phyloP scores from a whole-genome alignment of 2,113 vertebrate genomes.

The Podarcis raffonei region DNA sequence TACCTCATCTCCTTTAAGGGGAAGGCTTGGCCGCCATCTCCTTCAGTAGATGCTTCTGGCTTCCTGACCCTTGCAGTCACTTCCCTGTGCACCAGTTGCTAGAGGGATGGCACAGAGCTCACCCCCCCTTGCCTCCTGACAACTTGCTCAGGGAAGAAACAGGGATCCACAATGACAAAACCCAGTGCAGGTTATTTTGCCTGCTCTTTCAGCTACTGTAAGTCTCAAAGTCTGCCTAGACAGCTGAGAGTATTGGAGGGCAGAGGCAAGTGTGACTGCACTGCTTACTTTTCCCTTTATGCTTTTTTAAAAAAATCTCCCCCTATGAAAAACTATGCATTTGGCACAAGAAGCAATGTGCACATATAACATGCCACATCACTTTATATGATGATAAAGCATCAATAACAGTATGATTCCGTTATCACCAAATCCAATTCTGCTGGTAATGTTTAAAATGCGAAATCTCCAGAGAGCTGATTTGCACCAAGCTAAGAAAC shows the following conservation, averaged over 20 bases:
- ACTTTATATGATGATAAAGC: conserved; percentile 23
- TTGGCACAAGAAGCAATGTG: neutral
- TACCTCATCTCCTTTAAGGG: too few relatives aligned
- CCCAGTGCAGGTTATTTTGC: neutral
- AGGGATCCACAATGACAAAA: neutral
- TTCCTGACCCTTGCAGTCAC: too few relatives aligned
- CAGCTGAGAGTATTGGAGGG: neutral
- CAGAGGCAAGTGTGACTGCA: neutral
- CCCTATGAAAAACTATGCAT: neutral
- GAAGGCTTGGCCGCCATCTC: too few relatives aligned
- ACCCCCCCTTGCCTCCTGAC: neutral
- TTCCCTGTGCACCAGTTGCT: too few relatives aligned
- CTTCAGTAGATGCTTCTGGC: too few relatives aligned
- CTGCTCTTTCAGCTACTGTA: neutral
- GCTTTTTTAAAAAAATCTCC: neutral
- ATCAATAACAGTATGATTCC: neutral
- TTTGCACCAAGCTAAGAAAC: conserved; percentile 11
- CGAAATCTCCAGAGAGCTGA: neutral
- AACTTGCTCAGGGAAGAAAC: neutral
- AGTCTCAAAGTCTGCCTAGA: neutral
- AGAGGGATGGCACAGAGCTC: too few relatives aligned
- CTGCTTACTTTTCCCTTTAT: neutral
- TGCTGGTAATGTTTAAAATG: conserved; percentile 16
- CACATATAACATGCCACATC: neutral
- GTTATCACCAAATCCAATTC: conserved; percentile 15